Evolutionary conservation across 2,797 vertebrate species (phyloP).

Genomic region (Vespertilio murinus): DNA sequence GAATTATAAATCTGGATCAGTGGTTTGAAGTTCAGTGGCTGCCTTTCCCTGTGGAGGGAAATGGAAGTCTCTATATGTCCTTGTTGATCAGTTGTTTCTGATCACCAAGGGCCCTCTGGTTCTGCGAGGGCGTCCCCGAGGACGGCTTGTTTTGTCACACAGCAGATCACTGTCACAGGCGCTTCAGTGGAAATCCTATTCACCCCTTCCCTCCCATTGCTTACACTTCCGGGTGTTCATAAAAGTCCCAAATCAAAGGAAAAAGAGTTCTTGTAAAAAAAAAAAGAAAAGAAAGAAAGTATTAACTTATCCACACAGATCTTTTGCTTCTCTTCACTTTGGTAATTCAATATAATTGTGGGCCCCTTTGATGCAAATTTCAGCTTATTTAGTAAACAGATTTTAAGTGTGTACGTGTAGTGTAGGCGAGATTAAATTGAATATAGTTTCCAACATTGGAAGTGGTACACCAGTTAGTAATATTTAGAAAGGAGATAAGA

Average conservation of each 20-base stretch:
- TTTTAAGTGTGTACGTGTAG: not conserved
- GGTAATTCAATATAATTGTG: slow-evolving; percentile 2
- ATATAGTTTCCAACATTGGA: not conserved
- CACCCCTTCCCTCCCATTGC: not conserved
- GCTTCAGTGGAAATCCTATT: not conserved
- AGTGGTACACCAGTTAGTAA: not conserved
- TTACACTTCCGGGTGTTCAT: not conserved
- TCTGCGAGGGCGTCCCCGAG: not conserved
- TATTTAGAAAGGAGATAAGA: slow-evolving; percentile 46
- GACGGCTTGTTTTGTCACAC: not conserved
- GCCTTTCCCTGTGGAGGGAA: not conserved
- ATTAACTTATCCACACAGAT: not conserved
- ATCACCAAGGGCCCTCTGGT: not conserved
- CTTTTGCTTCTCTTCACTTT: slow-evolving; percentile 15
- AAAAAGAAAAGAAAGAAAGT: not conserved
- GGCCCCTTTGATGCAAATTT: not conserved
- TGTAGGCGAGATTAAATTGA: not conserved
- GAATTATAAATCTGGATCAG: not conserved
- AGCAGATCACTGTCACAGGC: not conserved
- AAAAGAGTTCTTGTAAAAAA: not conserved
- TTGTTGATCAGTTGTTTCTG: not conserved
- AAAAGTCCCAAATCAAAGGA: not conserved
- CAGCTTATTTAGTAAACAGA: slow-evolving; percentile 24
- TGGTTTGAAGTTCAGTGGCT: slow-evolving; percentile 8
- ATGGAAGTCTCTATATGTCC: not conserved